These are phyloP conservation scores for Nothocercus julius DNA, from an alignment of 2,113 vertebrate species.

Conservation along the genomic window DNA sequence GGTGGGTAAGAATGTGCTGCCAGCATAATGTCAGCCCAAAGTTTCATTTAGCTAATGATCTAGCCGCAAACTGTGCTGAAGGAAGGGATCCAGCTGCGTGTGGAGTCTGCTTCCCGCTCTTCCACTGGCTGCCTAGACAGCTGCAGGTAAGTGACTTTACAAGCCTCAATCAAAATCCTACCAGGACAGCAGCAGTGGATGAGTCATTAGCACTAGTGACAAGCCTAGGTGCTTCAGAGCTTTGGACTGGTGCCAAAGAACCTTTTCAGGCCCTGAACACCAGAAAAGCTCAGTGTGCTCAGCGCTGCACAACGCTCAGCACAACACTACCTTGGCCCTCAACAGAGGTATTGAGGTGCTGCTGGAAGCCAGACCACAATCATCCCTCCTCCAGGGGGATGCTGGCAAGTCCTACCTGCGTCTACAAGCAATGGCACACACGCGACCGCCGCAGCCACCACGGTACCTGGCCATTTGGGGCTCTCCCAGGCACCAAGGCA, in stretches of 20 bases:
- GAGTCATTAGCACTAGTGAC: not conserved
- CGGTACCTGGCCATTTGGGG: accelerated
- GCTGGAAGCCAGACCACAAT: not conserved
- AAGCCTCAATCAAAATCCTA: not conserved
- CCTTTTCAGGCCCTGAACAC: not conserved
- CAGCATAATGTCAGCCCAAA: not conserved
- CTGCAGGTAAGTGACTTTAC: not conserved
- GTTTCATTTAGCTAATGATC: not conserved
- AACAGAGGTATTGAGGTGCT: not conserved
- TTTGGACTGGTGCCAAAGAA: not conserved
- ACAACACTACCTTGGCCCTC: not conserved
- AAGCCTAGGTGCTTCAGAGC: not conserved
- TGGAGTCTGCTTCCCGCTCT: not conserved
- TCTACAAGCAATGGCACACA: not conserved
- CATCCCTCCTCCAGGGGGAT: not conserved
- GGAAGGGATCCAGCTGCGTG: not conserved
- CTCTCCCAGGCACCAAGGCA: not conserved
- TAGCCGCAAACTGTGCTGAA: not conserved
- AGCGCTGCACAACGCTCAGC: accelerated
- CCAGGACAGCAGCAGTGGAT: not conserved
- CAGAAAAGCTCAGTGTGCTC: not conserved
- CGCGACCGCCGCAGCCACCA: not conserved
- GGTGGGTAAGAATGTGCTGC: not conserved
- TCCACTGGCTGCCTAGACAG: not conserved
- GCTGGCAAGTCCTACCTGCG: not conserved